phyloP scores from a whole-genome alignment of 2,113 vertebrate genomes.

The Leucosticte australis region DNA sequence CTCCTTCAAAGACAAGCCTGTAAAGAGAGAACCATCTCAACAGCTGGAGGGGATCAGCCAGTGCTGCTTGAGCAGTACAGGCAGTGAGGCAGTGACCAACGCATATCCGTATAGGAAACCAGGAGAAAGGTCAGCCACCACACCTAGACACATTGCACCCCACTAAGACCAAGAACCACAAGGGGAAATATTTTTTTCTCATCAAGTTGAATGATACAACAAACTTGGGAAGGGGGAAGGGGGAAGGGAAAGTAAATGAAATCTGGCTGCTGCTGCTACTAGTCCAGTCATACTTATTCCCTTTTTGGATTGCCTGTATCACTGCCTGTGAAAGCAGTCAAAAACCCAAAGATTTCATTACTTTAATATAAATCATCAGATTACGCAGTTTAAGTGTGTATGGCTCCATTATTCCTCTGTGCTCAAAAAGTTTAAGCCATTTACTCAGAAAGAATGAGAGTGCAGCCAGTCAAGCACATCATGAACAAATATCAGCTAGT shows the following conservation, averaged over 20 bases:
- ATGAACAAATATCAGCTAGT: constrained; percentile 35
- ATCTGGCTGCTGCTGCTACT: background rate
- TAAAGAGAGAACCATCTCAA: background rate
- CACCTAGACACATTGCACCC: background rate
- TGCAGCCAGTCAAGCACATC: constrained; percentile 24
- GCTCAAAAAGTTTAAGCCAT: constrained; percentile 20
- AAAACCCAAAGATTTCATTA: background rate
- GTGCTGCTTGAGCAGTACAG: background rate
- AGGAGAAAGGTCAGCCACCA: background rate
- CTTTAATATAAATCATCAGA: constrained; percentile 11
- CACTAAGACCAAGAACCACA: background rate
- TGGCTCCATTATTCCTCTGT: background rate
- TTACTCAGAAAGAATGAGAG: constrained; percentile 1
- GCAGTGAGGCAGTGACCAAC: background rate
- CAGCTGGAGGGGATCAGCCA: background rate
- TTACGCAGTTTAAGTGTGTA: background rate
- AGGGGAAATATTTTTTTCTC: background rate
- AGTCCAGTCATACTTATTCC: background rate
- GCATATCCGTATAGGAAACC: background rate
- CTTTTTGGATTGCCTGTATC: background rate
- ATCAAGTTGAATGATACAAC: background rate
- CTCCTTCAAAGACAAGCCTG: background rate
- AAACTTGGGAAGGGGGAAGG: background rate
- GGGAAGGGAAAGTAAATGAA: background rate
- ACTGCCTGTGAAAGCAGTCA: background rate